These are phyloP conservation scores for Seriola dumerili DNA, from an alignment of 2,113 vertebrate genomes.

Conservation along the genomic window DNA sequence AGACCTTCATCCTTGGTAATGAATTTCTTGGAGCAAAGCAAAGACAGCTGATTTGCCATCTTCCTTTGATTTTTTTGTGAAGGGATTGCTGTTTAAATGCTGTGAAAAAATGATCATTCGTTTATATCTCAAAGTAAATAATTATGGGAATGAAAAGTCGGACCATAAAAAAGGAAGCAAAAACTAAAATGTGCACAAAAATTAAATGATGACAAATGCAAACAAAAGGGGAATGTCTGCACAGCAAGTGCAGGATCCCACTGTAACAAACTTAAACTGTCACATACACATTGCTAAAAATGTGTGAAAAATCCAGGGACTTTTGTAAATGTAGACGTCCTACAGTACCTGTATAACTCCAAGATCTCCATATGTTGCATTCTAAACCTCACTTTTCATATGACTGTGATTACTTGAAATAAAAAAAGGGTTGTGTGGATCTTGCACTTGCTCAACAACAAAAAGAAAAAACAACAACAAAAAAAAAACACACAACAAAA, in stretches of 20 bases:
- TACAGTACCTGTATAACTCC: neutral
- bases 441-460: slow-evolving; percentile 87
- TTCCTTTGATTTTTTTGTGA: slow-evolving; percentile 17
- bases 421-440: slow-evolving; percentile 55
- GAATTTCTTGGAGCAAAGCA: neutral
- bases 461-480: slow-evolving; percentile 13
- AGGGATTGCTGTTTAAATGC: neutral
- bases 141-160: slow-evolving; percentile 28
- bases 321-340: neutral
- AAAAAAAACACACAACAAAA: slow-evolving; percentile 29
- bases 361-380: neutral
- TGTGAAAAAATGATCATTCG: slow-evolving; percentile 6
- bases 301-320: neutral
- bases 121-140: neutral
- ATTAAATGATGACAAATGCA: slow-evolving; percentile 50
- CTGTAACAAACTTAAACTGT: neutral
- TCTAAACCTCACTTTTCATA: neutral
- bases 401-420: neutral
- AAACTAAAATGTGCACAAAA: slow-evolving; percentile 52
- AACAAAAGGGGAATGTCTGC: slow-evolving; percentile 51
- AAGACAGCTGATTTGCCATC: slow-evolving; percentile 14
- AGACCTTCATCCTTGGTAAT: slow-evolving; percentile 13
- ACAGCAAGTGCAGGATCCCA: slow-evolving; percentile 71
- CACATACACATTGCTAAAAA: neutral
- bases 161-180: slow-evolving; percentile 35